Percentiles rank a stretch among this genome's conserved stretches.
These are phyloP conservation scores for Plectropomus leopardus DNA, from an alignment of 2,113 vertebrate species.

Conservation along the genomic window DNA sequence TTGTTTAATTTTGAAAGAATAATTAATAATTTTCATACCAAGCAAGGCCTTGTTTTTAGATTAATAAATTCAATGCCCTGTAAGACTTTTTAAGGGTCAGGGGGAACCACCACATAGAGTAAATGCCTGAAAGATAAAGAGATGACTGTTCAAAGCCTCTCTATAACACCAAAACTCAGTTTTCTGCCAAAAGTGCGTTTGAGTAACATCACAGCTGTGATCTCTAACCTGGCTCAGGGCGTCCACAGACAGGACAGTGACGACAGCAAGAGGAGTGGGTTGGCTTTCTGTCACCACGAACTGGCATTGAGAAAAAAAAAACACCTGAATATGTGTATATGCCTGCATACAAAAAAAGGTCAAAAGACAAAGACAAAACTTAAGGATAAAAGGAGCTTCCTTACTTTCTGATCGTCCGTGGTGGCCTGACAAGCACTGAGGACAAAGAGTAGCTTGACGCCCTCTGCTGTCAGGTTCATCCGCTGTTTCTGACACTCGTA, in stretches of 20 bases:
- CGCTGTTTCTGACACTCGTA: constrained; percentile 4
- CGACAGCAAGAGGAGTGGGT: constrained; percentile 14
- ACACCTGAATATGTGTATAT: too few species aligned
- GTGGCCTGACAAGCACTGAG: constrained; percentile 41
- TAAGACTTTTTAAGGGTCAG: too few species aligned
- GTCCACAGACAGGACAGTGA: constrained; percentile 74
- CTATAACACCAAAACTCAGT: neutral
- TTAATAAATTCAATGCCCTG: too few species aligned
- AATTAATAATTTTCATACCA: too few species aligned
- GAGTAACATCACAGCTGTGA: neutral
- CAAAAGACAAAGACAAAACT: neutral
- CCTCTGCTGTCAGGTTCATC: constrained; percentile 48
- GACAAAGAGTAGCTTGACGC: constrained; percentile 43
- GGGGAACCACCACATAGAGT: neutral
- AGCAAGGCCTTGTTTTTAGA: too few species aligned
- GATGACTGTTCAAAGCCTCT: neutral
- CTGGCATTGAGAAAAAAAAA: constrained; percentile 11
- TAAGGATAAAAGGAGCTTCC: neutral
- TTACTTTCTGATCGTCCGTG: constrained; percentile 56
- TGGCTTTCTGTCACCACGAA: constrained; percentile 30
- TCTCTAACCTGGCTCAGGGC: constrained; percentile 75
- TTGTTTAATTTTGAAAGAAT: too few species aligned
- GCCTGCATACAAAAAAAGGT: neutral
- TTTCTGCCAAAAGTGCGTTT: neutral
- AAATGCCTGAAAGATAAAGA: neutral